Conservation (phyloP, 1,140 invertebrate genomes). For the Galleria mellonella region DNA sequence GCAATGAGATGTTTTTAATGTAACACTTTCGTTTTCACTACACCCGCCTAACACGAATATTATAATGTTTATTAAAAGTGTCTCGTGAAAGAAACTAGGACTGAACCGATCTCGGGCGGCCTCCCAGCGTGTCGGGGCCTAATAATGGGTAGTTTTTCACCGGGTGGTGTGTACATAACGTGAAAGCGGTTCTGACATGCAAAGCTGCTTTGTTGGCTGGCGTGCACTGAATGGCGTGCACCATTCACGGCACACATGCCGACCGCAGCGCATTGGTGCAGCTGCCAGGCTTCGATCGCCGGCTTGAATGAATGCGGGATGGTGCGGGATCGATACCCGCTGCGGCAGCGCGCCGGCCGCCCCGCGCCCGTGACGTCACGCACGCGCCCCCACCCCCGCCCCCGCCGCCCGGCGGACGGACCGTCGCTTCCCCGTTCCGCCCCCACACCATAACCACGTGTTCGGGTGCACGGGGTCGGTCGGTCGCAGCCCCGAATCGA, state of each 20-base stretch:
- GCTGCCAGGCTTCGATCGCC: conserved; percentile 12
- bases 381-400: conserved; percentile 8
- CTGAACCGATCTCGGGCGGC: too few species aligned
- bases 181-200: conserved; percentile 5
- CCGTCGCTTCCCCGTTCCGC: conserved; percentile 1
- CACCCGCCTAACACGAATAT: too few species aligned
- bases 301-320: conserved; percentile 28
- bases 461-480: conserved; percentile 2
- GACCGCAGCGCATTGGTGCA: conserved; percentile 11
- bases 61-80: too few species aligned
- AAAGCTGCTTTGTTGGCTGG: conserved; percentile 2
- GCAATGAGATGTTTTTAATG: too few species aligned
- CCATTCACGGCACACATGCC: conserved; percentile 24
- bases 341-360: conserved; percentile 17
- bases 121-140: background rate
- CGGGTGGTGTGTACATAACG: conserved; percentile 3
- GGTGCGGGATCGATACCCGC: conserved; percentile 23
- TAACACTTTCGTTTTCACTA: too few species aligned
- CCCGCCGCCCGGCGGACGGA: conserved; percentile 6
- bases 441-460: conserved; percentile 6
- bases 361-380: conserved; percentile 36
- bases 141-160: background rate
- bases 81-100: too few species aligned
- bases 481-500: conserved; percentile 8
- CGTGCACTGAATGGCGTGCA: conserved; percentile 19